Evolutionary conservation across 2,888 invertebrate genomes (phyloP), one percentile per base, ranked within the genome.

Genomic region (Hanleya hanleyi): DNA sequence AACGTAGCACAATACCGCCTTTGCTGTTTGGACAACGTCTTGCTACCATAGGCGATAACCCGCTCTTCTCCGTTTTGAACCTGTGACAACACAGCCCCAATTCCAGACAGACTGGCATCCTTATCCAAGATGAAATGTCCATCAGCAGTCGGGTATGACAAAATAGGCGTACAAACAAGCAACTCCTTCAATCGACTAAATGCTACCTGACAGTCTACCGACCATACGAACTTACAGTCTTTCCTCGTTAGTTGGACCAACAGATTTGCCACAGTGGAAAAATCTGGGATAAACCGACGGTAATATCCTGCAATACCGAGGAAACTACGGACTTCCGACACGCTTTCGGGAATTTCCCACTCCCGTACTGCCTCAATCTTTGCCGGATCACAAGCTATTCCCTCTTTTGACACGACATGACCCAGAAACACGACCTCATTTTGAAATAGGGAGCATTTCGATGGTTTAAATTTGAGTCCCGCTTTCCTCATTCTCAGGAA

Each of bases 41-140:
- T 73, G 64, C 78, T 75, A 49, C 65, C 71, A 50, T 78, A 78
- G n/a, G 71, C 73, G 26, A 77, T 68, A 18, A 68, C 67, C 29
- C 67, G n/a, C 62, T 70, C 66, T 35, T 61, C 26, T 29, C 75
- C 77, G 26, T 75, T 74, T 1, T 67, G 62, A 47, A 71, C 37
- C 67, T 77, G 75, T 1, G 72, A 70, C 18, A 80, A 49, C 1
- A 79, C 78, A 38, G 61, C 71, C 1, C 74, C 69, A 15, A 72
- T 57, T 12, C 72, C 71, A 38, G 37, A 32, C 12, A 68, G 41
- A 51, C 75, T 67, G 7, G 80, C 75, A 72, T 79, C 73, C 15
- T 51, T 74, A 22, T 78, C 75, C 26, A 76, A 37, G 32, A 74
- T 67, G 33, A 71, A 73, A 15, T 41, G 7, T 41, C 65, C 68